These are phyloP conservation scores for Cryptoleucopteryx plumbea DNA, from an alignment of 2,113 vertebrate species.

Conservation along the genomic window DNA sequence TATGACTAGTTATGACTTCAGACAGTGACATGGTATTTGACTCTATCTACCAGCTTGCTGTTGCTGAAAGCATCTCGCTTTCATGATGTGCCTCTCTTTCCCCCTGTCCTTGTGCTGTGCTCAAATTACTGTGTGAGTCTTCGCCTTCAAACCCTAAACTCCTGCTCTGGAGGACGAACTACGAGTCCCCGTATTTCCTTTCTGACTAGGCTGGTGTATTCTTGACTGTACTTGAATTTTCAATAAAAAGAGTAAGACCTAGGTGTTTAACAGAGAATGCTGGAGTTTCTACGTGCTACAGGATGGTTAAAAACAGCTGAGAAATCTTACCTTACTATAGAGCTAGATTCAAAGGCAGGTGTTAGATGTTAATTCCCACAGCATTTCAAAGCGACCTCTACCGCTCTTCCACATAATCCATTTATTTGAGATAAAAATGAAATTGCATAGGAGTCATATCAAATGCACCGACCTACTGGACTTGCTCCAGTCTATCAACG, in stretches of 20 bases:
- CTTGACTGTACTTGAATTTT: background rate
- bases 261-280: background rate
- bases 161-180: background rate
- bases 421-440: background rate
- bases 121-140: background rate
- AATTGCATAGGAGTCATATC: background rate
- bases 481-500: background rate
- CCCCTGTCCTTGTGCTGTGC: background rate
- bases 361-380: background rate
- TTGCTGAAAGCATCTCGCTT: background rate
- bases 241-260: background rate
- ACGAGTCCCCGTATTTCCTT: rapidly evolving
- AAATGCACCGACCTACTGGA: background rate
- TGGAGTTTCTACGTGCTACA: background rate
- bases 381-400: background rate
- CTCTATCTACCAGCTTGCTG: rapidly evolving
- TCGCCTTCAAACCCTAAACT: background rate
- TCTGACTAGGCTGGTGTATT: background rate
- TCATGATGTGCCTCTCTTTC: background rate
- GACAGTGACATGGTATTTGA: rapidly evolving
- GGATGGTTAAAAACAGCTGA: background rate
- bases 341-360: background rate
- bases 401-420: background rate
- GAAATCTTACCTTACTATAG: background rate
- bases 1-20: background rate